A percentile compares a stretch with the other conserved stretches of the same genome.
phyloP scores from a whole-genome alignment of 64 coral and sea anemone genomes.

The Orbicella faveolata region DNA sequence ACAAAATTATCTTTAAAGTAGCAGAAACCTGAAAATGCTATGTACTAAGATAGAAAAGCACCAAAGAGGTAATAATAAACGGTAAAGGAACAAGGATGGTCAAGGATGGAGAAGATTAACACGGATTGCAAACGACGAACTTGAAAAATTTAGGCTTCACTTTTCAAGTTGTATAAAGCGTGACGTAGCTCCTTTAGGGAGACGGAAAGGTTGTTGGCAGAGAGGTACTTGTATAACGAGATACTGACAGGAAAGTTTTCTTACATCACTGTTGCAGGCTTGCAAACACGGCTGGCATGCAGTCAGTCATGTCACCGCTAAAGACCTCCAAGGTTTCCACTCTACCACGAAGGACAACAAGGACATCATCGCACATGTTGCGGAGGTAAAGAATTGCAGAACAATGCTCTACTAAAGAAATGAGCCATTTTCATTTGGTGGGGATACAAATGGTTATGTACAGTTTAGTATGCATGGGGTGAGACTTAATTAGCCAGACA shows the following conservation, averaged over 20 bases:
- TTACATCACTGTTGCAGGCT: conserved; percentile 32
- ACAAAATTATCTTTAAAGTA: too few relatives aligned
- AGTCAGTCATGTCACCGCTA: conserved; percentile 92
- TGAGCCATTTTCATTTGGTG: too few relatives aligned
- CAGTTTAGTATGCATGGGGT: too few relatives aligned
- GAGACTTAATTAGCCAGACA: too few relatives aligned
- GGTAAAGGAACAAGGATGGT: neutral
- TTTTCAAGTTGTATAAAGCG: neutral
- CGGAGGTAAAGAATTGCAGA: conserved; percentile 48
- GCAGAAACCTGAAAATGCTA: neutral
- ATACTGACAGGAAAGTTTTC: neutral
- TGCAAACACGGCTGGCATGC: conserved; percentile 59
- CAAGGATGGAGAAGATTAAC: neutral
- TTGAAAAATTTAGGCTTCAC: neutral
- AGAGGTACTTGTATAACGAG: too few relatives aligned
- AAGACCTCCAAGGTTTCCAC: conserved; percentile 94
- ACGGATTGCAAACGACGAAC: neutral
- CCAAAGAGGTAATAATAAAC: too few relatives aligned
- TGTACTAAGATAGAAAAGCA: too few relatives aligned
- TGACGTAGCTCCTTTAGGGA: neutral
- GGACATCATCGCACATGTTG: conserved; percentile 83
- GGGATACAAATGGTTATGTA: too few relatives aligned
- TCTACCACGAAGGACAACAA: conserved; percentile 81
- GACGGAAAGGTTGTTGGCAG: too few relatives aligned
- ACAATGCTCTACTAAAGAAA: neutral